Evolutionary conservation across 2,888 invertebrate species (phyloP).

Genomic region (Melolontha melolontha): DNA sequence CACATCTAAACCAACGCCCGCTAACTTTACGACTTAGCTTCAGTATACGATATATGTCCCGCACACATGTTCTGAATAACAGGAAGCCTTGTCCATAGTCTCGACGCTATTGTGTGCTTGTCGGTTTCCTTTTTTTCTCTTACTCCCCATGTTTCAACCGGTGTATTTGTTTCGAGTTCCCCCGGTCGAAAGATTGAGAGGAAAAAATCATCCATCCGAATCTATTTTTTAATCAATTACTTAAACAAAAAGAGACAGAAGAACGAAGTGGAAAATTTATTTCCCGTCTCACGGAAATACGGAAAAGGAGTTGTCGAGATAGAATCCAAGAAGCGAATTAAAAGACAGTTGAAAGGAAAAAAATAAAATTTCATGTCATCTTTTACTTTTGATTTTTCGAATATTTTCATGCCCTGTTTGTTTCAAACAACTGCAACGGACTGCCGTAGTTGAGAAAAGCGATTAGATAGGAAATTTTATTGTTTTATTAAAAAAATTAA

Average conservation of each 20-base stretch:
- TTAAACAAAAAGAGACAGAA: conserved; percentile 27
- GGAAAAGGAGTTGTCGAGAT: conserved; percentile 20
- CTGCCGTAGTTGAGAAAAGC: conserved; percentile 10
- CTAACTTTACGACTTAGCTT: no score
- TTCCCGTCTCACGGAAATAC: conserved; percentile 34
- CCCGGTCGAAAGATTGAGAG: conserved; percentile 2
- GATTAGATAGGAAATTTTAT: neutral
- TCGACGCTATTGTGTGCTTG: neutral
- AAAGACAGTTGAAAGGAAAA: conserved; percentile 7
- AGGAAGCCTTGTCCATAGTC: no score
- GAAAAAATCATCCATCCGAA: conserved; percentile 21
- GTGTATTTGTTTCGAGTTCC: conserved; percentile 14
- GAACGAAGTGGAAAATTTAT: conserved; percentile 35
- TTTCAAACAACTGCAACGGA: conserved; percentile 18
- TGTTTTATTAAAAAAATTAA: no score
- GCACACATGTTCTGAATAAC: no score
- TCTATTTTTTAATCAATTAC: conserved; percentile 38
- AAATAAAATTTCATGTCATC: conserved; percentile 24
- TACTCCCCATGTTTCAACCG: neutral
- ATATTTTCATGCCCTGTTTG: conserved; percentile 35
- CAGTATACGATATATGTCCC: no score
- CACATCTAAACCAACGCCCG: no score
- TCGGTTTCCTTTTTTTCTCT: neutral
- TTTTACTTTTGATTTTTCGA: conserved; percentile 32
- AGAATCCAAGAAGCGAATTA: no score